Conservation (phyloP, 2,888 invertebrate genomes). For the Eupithecia subumbrata region DNA sequence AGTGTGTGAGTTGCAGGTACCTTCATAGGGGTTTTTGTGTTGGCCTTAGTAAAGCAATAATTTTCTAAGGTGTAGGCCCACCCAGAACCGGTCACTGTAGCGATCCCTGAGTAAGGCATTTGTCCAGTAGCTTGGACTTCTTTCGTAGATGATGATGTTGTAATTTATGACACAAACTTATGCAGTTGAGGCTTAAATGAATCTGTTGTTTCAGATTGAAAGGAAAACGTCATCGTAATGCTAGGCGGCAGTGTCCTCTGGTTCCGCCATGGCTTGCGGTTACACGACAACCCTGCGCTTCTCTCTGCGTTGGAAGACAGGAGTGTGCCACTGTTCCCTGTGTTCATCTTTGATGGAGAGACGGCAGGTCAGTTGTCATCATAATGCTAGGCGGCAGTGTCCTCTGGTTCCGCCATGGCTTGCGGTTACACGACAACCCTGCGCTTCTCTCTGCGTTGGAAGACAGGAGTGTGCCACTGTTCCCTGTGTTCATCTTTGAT, state of each 20-base stretch:
- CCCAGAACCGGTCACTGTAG: not conserved
- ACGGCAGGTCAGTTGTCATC: conserved; percentile 83
- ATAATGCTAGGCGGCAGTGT: conserved; percentile 79
- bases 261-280: conserved; percentile 88
- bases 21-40: too few species aligned
- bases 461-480: conserved; percentile 70
- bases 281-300: conserved; percentile 89
- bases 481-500: conserved; percentile 89
- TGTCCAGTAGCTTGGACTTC: not conserved
- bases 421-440: conserved; percentile 89
- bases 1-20: too few species aligned
- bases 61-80: too few species aligned
- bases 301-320: conserved; percentile 78
- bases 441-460: conserved; percentile 84
- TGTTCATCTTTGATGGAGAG: conserved; percentile 91
- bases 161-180: not conserved
- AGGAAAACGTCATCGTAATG: conserved; percentile 51
- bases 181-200: not conserved
- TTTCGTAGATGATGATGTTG: not conserved
- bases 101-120: not conserved
- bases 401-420: conserved; percentile 89
- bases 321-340: conserved; percentile 80
- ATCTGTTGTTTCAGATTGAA: conserved; percentile 22
- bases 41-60: too few species aligned
- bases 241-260: conserved; percentile 84